Evolutionary conservation across 2,113 vertebrate species (phyloP).

Genomic region (Acanthisitta chloris): DNA sequence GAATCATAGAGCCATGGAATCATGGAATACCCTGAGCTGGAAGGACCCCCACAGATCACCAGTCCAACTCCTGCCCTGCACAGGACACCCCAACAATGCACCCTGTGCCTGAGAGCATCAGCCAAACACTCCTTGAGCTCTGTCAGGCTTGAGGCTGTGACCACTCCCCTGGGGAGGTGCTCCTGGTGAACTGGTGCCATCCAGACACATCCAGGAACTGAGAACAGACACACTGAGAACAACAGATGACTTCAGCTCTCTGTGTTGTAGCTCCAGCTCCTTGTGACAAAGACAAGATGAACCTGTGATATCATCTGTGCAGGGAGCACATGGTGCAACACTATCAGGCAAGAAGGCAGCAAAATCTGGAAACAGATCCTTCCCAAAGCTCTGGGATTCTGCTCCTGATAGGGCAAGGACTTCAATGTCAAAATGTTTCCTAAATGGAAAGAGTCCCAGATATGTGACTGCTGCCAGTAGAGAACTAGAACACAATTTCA

Average conservation of each 20-base stretch:
- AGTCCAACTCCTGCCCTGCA: neutral
- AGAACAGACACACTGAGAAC: neutral
- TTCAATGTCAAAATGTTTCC: neutral
- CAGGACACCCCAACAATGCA: neutral
- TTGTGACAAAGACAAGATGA: neutral
- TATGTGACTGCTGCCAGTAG: neutral
- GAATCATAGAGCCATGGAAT: neutral
- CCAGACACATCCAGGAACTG: neutral
- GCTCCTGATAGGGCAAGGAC: neutral
- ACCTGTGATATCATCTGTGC: neutral
- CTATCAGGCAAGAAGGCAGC: neutral
- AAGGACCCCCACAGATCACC: neutral
- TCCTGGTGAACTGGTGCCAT: neutral
- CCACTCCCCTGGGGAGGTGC: neutral
- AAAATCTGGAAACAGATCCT: accelerated
- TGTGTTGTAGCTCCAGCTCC: neutral
- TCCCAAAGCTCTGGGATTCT: neutral
- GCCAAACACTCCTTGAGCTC: neutral
- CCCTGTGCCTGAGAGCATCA: neutral
- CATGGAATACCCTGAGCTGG: neutral
- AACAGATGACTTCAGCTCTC: neutral
- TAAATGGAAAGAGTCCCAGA: neutral
- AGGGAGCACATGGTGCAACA: neutral
- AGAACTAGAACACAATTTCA: neutral
- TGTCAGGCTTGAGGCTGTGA: neutral